Evolutionary conservation across 2,797 vertebrate genomes (phyloP), one percentile per base, ranked within the genome.

Genomic region (Atherinosoma microstoma): DNA sequence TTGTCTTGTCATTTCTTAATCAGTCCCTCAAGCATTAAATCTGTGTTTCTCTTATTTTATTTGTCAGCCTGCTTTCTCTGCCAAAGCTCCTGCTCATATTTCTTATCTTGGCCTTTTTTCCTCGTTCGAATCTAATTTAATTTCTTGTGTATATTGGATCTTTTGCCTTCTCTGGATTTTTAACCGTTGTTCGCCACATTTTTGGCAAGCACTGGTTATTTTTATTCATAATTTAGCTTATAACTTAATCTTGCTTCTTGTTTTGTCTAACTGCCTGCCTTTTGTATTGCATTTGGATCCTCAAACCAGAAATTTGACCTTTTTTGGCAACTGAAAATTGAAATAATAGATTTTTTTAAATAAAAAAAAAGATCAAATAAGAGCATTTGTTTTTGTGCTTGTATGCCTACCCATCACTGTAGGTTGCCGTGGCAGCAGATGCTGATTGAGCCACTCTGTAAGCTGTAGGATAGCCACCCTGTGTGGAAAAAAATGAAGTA

Each of bases 401-500:
- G 30, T n/a, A n/a, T 56, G 20, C 91, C 73, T 86, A 96, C 95
- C 95, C 94, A 11, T 96, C 95, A 64, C 94, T 96, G 92, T 95
- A 95, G 24, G 95, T 83, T 6, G 95, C 92, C 0, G 95, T 87
- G 29, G 95, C 93, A 58, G 94, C 91, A 30, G 95, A 91, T 11
- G 94, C 91, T 18, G 95, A 91, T 36, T 95, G 95, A 72, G 95
- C 95, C 76, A 96, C 82, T 87, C 95, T 88, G 58, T 95, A 96
- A 0, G 95, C 93, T 29, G 95, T 82, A 67, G 95, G 94, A 73
- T 95, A 96, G 1, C 94, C 93, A 3, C 95, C 94, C 95, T 95
- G 70, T 60, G 83, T 34, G 24, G 59, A 22, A 65, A 54, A 54
- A 40, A 29, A 24, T 22, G 6, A 42, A 66, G 65, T 1, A 13